Evolutionary conservation across 2,888 invertebrate genomes (phyloP), one percentile per base, ranked within the genome.

Genomic region (Mechanitis messenoides): DNA sequence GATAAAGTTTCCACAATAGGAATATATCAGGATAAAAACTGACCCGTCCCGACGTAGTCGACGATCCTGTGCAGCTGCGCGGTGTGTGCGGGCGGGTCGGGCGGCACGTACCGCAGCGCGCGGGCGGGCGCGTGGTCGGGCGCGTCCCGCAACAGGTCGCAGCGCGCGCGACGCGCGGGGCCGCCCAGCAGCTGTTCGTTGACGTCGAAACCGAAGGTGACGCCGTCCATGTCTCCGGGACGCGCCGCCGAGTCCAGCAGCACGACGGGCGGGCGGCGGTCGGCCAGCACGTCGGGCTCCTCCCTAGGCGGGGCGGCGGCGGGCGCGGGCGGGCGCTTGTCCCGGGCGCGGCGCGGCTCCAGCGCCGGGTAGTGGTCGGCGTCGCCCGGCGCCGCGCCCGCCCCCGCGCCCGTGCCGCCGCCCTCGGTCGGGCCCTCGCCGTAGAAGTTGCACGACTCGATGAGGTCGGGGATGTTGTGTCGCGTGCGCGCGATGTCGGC

Each of bases 191-290:
- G 88, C 79, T 93, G 93, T 82, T 94, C 93, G 84, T 95, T 94
- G 64, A 95, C 88, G 77, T 94, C 95, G 83, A 95, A 95, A 12
- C 95, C 95, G 82, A 96, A 96, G 46, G 95, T 95, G 62, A 96
- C 92, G 73, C 93, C 94, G 75, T 92, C 92, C 83, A 94, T 92
- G 71, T 87, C 87, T 69, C 90, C 90, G 70, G 86, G 79, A 58
- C 80, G 76, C 67, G 80, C 81, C 66, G 90, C 88, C 74, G 93
- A 93, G 79, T 94, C 92, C 69, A 95, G 85, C 76, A 95, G 93
- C 65, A 94, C 92, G 66, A 95, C 95, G 59, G 95, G 93, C 60
- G 95, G 95, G 64, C 93, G 91, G 31, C 85, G 83, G 73, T 83
- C 86, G 46, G 83, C 76, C 65, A 87, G 83, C 71, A 88, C 87